Percentiles rank a stretch among this genome's conserved stretches.
Conservation (phyloP, 2,888 invertebrate species). For the Eretmocerus hayati region DNA sequence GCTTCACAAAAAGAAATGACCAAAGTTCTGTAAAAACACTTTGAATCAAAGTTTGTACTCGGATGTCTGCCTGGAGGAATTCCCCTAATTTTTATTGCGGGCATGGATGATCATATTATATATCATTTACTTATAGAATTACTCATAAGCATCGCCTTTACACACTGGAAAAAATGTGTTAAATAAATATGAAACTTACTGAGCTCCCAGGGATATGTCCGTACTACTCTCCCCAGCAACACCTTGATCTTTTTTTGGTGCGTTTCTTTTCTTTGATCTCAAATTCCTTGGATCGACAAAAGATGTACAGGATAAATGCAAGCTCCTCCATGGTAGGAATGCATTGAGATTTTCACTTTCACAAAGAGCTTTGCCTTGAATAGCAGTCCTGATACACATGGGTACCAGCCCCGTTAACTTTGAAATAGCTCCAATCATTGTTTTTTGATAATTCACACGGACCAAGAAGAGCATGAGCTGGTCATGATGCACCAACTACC, state of each 20-base stretch:
- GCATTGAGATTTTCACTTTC: background rate
- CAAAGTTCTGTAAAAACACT: too few relatives aligned
- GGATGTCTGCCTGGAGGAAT: too few relatives aligned
- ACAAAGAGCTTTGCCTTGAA: background rate
- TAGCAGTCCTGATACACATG: background rate
- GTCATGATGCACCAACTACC: too few relatives aligned
- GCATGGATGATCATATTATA: too few relatives aligned
- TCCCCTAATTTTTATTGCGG: too few relatives aligned
- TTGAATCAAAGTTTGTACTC: too few relatives aligned
- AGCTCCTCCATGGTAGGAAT: background rate
- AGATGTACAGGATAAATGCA: conserved; percentile 17
- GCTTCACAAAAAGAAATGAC: too few relatives aligned
- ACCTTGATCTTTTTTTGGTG: conserved; percentile 61
- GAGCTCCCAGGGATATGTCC: conserved; percentile 55
- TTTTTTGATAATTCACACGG: too few relatives aligned
- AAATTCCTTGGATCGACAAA: conserved; percentile 13
- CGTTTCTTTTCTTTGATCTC: conserved; percentile 21
- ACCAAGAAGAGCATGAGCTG: too few relatives aligned
- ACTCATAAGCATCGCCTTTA: background rate
- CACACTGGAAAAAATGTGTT: background rate
- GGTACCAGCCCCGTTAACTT: background rate
- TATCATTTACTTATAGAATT: too few relatives aligned
- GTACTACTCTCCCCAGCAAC: conserved; percentile 67
- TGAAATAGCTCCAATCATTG: conserved; percentile 7
- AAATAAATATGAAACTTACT: conserved; percentile 47